Conservation (phyloP, 1,140 invertebrate genomes). For the Carcinoscorpius rotundicauda region DNA sequence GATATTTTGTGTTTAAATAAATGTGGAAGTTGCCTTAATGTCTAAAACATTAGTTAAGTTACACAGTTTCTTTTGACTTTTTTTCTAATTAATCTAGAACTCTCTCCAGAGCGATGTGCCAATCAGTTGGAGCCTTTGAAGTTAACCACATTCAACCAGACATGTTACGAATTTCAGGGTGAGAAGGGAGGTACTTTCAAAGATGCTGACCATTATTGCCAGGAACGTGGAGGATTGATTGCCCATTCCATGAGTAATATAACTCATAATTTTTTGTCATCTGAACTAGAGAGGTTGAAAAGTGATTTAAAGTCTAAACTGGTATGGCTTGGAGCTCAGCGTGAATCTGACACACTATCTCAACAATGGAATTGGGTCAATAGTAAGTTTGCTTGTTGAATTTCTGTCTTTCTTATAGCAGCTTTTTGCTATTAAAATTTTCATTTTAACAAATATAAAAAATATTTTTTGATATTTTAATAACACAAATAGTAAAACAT, state of each 20-base stretch:
- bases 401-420: too few relatives aligned
- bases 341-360: conserved; percentile 61
- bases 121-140: conserved; percentile 25
- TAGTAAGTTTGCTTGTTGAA: conserved; percentile 39
- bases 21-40: too few relatives aligned
- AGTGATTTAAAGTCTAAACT: conserved; percentile 40
- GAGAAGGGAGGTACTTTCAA: conserved; percentile 59
- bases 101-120: conserved; percentile 29
- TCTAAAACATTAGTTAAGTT: too few relatives aligned
- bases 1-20: too few relatives aligned
- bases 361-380: conserved; percentile 83
- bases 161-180: conserved; percentile 66
- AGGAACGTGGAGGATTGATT: conserved; percentile 49
- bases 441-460: too few relatives aligned
- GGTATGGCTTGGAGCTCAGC: conserved; percentile 81
- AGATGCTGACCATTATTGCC: conserved; percentile 57
- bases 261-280: conserved; percentile 48
- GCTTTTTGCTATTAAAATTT: too few relatives aligned
- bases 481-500: too few relatives aligned
- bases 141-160: conserved; percentile 37
- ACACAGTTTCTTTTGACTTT: too few relatives aligned
- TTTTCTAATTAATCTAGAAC: conserved; percentile 21
- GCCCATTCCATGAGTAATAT: conserved; percentile 59
- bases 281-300: conserved; percentile 66
- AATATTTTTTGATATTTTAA: too few relatives aligned